phyloP scores from a whole-genome alignment of 2,113 vertebrate species.

The Centropus unirufus region DNA sequence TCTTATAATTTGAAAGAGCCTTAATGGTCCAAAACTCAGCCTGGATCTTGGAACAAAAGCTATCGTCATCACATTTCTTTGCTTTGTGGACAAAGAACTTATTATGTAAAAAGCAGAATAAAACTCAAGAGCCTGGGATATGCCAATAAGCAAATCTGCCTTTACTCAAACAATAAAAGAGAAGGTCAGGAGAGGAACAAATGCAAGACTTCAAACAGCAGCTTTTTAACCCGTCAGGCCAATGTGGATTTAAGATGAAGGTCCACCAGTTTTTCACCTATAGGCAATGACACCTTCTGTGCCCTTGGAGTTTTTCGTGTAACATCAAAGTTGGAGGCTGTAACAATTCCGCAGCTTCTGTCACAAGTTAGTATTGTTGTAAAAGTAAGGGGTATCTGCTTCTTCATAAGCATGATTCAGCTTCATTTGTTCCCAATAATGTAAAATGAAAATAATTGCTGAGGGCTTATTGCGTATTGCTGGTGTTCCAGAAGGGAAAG shows the following conservation, averaged over 20 bases:
- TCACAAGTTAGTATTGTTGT: background rate
- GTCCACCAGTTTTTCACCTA: background rate
- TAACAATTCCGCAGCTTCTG: background rate
- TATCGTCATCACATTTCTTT: constrained; percentile 56
- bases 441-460: background rate
- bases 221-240: background rate
- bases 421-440: background rate
- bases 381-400: background rate
- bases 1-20: constrained; percentile 57
- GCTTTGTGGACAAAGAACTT: constrained; percentile 48
- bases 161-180: background rate
- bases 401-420: background rate
- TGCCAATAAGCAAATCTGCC: background rate
- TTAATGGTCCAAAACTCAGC: constrained; percentile 18
- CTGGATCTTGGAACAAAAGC: constrained; percentile 47
- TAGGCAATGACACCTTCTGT: background rate
- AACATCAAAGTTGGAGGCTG: background rate
- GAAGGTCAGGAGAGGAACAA: background rate
- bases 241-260: background rate
- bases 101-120: constrained; percentile 23
- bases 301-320: background rate
- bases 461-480: background rate
- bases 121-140: background rate
- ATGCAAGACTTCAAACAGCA: background rate
- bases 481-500: background rate